Conservation (phyloP, 2,888 invertebrate species). For the Drosophila incognita region DNA sequence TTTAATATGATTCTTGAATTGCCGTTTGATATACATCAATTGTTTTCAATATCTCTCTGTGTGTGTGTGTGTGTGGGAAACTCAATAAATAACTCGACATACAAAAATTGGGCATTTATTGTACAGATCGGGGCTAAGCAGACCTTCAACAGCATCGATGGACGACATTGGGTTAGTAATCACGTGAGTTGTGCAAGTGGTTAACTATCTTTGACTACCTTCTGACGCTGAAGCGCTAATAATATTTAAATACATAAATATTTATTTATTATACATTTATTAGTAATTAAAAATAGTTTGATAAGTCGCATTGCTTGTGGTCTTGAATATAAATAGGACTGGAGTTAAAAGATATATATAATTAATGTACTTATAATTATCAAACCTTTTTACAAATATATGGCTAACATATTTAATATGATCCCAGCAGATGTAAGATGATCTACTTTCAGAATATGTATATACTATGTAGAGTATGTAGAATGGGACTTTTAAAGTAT, state of each 20-base stretch:
- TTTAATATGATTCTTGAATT: constrained; percentile 52
- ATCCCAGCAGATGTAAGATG: not conserved
- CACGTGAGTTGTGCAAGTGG: not conserved
- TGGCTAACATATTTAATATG: not conserved
- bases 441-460: not conserved
- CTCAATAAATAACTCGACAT: constrained; percentile 11
- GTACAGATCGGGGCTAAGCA: constrained; percentile 13
- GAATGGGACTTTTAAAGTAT: not conserved
- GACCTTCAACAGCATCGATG: constrained; percentile 7
- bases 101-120: constrained; percentile 25
- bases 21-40: constrained; percentile 60
- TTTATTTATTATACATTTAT: not conserved
- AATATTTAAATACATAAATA: not conserved
- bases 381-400: not conserved
- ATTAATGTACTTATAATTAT: not conserved
- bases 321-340: not conserved
- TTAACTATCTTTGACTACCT: not conserved
- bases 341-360: not conserved
- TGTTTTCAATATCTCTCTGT: constrained; percentile 43
- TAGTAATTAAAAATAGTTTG: not conserved
- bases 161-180: not conserved
- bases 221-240: not conserved
- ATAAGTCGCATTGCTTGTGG: not conserved
- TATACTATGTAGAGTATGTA: not conserved
- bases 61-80: constrained; percentile 7